Conservation (phyloP, 2,888 invertebrate species). For the Thereva nobilitata region DNA sequence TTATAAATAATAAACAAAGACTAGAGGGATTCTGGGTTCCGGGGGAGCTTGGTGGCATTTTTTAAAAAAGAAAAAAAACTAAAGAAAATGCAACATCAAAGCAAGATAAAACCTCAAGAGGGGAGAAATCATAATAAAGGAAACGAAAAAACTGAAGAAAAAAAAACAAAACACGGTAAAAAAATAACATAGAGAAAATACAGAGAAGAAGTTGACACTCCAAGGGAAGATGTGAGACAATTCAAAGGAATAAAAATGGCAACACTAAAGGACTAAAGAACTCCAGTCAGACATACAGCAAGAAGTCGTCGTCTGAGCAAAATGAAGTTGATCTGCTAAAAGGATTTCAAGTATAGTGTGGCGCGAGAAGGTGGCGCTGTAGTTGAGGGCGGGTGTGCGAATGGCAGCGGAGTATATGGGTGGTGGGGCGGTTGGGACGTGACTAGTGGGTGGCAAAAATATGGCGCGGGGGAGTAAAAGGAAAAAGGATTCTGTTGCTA, state of each 20-base stretch:
- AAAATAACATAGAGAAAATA: not conserved
- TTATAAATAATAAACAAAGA: slow-evolving; percentile 16
- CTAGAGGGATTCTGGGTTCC: not conserved
- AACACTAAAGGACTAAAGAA: slow-evolving; percentile 15
- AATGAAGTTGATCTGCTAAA: slow-evolving; percentile 35
- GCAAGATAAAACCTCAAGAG: slow-evolving; percentile 19
- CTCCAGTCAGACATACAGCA: slow-evolving; percentile 17
- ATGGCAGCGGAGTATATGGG: too few relatives aligned
- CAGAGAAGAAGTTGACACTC: slow-evolving; percentile 28
- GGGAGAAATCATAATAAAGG: slow-evolving; percentile 24
- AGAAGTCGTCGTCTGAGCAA: slow-evolving; percentile 26
- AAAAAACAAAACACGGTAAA: not conserved
- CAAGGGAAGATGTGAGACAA: slow-evolving; percentile 22
- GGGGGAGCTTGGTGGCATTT: not conserved
- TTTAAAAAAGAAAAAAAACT: slow-evolving; percentile 13
- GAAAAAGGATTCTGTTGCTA: slow-evolving; percentile 40
- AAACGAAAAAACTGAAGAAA: slow-evolving; percentile 19
- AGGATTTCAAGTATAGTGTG: slow-evolving; percentile 23
- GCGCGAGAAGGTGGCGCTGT: not conserved
- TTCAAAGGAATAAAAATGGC: slow-evolving; percentile 37
- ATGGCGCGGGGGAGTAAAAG: not conserved
- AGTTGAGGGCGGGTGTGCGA: not conserved
- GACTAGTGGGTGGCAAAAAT: not conserved
- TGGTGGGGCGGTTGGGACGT: not conserved
- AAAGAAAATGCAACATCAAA: slow-evolving; percentile 27